A percentile compares a stretch with the other conserved stretches of the same genome.
Evolutionary conservation across 1,140 invertebrate genomes (phyloP).

Genomic region (Andricus grossulariae): DNA sequence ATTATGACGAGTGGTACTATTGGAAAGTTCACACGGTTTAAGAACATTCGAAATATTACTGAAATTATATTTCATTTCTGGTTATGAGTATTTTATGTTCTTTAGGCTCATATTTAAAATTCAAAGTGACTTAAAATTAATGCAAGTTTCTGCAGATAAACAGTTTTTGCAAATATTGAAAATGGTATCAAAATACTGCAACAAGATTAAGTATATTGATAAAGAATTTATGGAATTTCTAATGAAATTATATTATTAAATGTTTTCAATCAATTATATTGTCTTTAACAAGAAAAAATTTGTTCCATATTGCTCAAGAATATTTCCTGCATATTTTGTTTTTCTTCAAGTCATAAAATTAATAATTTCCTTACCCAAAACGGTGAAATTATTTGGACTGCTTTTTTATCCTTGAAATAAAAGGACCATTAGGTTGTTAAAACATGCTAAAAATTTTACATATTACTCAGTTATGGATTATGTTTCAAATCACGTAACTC

Average conservation of each 20-base stretch:
- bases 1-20: not conserved
- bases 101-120: not conserved
- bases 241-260: no score
- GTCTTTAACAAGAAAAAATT: no score
- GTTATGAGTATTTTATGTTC: not conserved
- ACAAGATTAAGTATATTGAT: no score
- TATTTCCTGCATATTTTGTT: not conserved
- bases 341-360: not conserved
- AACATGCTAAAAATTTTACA: not conserved
- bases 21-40: not conserved
- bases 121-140: not conserved
- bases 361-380: not conserved
- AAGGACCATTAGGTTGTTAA: not conserved
- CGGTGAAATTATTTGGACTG: not conserved
- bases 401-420: constrained; percentile 4
- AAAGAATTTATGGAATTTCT: no score
- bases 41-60: not conserved
- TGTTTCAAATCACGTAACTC: constrained; percentile 4
- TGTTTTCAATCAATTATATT: not conserved
- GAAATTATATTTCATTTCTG: constrained; percentile 1
- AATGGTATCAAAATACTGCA: no score
- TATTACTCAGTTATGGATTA: not conserved
- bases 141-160: not conserved
- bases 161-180: no score
- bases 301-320: no score